A percentile compares a stretch with the other conserved stretches of the same genome.
phyloP scores from a whole-genome alignment of 2,797 vertebrate genomes.

The Phoxinus dragarum region DNA sequence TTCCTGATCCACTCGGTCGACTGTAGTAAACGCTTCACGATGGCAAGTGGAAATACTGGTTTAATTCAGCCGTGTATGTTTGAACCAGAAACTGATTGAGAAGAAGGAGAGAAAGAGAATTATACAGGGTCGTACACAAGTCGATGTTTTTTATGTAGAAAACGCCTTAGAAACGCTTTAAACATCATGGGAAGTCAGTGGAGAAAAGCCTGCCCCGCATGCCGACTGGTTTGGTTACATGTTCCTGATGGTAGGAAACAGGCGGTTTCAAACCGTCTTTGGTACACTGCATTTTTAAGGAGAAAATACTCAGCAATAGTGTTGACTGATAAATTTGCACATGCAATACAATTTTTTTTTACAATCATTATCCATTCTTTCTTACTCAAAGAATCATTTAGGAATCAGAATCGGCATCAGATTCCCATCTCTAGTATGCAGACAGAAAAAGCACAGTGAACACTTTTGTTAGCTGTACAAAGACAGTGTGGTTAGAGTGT shows the following conservation, averaged over 20 bases:
- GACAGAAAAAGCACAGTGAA: not conserved
- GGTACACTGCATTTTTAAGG: no score
- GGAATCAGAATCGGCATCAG: not conserved
- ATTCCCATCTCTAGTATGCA: constrained; percentile 5
- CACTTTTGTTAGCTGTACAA: constrained; percentile 14
- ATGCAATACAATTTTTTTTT: not conserved
- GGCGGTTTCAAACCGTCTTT: no score
- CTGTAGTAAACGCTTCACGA: not conserved
- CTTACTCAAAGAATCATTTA: not conserved
- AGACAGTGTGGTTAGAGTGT: constrained; percentile 6
- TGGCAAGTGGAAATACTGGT: not conserved
- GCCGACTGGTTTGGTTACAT: not conserved
- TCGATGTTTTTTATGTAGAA: not conserved
- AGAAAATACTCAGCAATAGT: not conserved
- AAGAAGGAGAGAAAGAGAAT: not conserved
- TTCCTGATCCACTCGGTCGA: not conserved
- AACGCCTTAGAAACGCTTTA: no score
- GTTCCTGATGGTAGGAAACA: no score
- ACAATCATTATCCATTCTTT: not conserved
- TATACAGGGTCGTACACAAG: not conserved
- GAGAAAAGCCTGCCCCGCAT: not conserved
- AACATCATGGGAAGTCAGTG: no score
- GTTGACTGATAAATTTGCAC: not conserved
- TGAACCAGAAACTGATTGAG: not conserved
- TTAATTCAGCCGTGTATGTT: not conserved